These are phyloP conservation scores for Bombus polaris DNA, from an alignment of 1,140 invertebrate genomes.

Conservation along the genomic window DNA sequence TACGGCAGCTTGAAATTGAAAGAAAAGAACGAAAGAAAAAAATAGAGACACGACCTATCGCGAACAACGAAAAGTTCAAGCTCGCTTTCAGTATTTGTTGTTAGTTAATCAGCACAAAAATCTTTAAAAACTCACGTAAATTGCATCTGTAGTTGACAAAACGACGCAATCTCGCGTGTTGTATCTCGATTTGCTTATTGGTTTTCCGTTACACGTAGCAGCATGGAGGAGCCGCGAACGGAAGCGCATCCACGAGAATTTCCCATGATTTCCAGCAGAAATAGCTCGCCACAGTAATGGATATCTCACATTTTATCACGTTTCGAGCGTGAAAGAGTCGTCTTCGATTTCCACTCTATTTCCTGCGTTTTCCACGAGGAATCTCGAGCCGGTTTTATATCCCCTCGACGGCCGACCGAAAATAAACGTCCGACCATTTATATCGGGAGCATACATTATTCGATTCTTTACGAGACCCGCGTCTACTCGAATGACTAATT, in stretches of 20 bases:
- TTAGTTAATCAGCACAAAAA: too few relatives aligned
- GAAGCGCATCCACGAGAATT: neutral
- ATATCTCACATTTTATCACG: neutral
- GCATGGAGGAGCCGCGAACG: neutral
- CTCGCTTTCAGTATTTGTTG: too few relatives aligned
- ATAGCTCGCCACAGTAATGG: neutral
- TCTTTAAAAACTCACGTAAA: too few relatives aligned
- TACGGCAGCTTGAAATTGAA: neutral
- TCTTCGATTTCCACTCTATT: slow-evolving; percentile 38
- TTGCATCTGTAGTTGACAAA: neutral
- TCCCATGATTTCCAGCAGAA: neutral
- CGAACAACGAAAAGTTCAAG: too few relatives aligned
- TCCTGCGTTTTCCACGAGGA: slow-evolving; percentile 36
- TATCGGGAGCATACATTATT: slow-evolving; percentile 78
- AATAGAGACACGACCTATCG: neutral
- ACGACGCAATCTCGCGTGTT: neutral
- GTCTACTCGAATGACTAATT: slow-evolving; percentile 81
- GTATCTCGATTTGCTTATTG: neutral
- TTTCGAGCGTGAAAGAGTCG: neutral
- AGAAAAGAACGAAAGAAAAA: neutral
- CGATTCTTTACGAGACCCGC: slow-evolving; percentile 74
- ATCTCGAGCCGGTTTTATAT: slow-evolving; percentile 12
- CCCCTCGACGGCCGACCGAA: slow-evolving; percentile 55
- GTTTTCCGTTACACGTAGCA: neutral
- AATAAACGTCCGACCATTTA: slow-evolving; percentile 76